phyloP scores from a whole-genome alignment of 2,888 invertebrate species.

The Rhyacophila evoluta region DNA sequence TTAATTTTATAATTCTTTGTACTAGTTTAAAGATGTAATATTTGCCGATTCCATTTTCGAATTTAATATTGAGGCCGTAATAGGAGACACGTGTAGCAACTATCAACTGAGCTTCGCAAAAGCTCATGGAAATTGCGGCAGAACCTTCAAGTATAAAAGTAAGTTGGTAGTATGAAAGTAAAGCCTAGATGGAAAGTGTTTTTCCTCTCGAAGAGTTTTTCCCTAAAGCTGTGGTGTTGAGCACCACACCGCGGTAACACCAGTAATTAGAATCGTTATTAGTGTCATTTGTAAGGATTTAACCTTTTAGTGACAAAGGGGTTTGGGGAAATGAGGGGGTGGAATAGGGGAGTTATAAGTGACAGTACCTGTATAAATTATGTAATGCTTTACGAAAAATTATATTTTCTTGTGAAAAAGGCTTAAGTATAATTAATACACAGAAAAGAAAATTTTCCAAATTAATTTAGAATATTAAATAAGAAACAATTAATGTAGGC shows the following conservation, averaged over 20 bases:
- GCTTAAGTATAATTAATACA: no score
- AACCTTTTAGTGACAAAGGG: slow-evolving; percentile 23
- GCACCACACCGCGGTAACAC: slow-evolving; percentile 39
- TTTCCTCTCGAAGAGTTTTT: slow-evolving; percentile 35
- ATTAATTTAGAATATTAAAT: no score
- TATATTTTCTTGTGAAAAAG: no score
- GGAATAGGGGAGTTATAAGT: slow-evolving; percentile 9
- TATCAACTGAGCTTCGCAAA: neutral
- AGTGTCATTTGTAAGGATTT: slow-evolving; percentile 52
- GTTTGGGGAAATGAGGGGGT: neutral
- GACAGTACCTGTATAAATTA: neutral
- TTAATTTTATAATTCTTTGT: no score
- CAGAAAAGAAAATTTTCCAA: no score
- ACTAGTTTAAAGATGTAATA: no score
- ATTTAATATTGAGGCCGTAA: no score
- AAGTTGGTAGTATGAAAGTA: neutral
- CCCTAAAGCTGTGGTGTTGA: slow-evolving; percentile 26
- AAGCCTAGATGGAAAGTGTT: slow-evolving; percentile 19
- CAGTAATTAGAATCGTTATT: slow-evolving; percentile 50
- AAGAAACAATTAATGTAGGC: no score
- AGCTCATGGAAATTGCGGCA: neutral
- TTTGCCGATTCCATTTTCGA: no score
- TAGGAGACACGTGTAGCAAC: neutral
- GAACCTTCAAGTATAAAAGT: neutral
- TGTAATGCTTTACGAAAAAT: no score